Evolutionary conservation across 2,797 vertebrate genomes (phyloP).

Genomic region (Phoxinus dragarum): DNA sequence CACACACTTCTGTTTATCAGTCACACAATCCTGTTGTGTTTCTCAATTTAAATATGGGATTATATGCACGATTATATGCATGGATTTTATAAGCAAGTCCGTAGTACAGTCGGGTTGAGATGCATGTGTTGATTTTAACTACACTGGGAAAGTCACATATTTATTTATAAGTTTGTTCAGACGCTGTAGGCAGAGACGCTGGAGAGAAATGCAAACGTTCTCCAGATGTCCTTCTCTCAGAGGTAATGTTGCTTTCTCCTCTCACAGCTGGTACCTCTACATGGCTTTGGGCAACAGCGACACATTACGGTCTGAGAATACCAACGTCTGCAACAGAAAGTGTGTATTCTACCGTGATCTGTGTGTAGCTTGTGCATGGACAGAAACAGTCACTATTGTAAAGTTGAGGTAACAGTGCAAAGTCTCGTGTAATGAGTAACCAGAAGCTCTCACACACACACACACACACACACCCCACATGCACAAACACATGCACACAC

Average conservation of each 20-base stretch:
- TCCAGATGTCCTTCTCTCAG: conserved; percentile 18
- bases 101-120: neutral
- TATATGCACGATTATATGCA: neutral
- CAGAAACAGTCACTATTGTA: neutral
- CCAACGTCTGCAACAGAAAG: neutral
- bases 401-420: neutral
- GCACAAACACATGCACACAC: no score
- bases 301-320: conserved; percentile 8
- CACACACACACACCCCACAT: no score
- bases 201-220: conserved; percentile 21
- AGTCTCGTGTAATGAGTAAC: conserved; percentile 20
- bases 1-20: no score
- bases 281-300: conserved; percentile 21
- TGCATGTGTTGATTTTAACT: neutral
- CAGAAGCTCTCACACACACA: neutral
- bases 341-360: neutral
- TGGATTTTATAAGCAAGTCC: neutral
- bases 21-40: neutral
- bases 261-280: conserved; percentile 31
- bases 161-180: neutral
- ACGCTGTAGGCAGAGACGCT: neutral
- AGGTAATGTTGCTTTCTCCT: conserved; percentile 23
- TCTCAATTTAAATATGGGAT: neutral
- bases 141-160: conserved; percentile 5
- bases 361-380: neutral